A percentile compares a stretch with the other conserved stretches of the same genome.
These are phyloP conservation scores for Dermatophagoides farinae DNA, from an alignment of 1,140 invertebrate species.

Conservation along the genomic window DNA sequence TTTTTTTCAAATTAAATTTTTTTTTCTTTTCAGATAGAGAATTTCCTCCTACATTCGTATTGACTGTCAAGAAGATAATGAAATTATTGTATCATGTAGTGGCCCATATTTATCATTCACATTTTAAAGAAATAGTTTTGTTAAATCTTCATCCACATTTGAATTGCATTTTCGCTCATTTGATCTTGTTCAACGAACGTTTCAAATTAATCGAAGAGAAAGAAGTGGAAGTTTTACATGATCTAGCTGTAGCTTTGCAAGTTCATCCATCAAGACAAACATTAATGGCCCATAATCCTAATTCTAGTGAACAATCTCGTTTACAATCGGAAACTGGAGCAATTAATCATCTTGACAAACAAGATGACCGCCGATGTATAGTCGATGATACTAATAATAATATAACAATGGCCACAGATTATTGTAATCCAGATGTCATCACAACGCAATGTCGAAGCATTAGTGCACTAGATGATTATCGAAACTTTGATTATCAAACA, in stretches of 20 bases:
- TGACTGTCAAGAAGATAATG: slow-evolving; percentile 83
- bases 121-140: slow-evolving; percentile 81
- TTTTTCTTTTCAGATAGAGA: slow-evolving; percentile 51
- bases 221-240: slow-evolving; percentile 80
- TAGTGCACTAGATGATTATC: slow-evolving; percentile 10
- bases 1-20: slow-evolving; percentile 16
- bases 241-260: slow-evolving; percentile 27
- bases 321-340: neutral
- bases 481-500: neutral
- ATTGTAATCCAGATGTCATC: neutral
- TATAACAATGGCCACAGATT: neutral
- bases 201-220: slow-evolving; percentile 83
- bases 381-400: slow-evolving; percentile 4
- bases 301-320: slow-evolving; percentile 13
- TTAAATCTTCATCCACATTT: slow-evolving; percentile 79
- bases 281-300: neutral
- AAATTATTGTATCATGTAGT: slow-evolving; percentile 88
- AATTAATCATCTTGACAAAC: neutral
- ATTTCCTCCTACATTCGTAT: slow-evolving; percentile 82
- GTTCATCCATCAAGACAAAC: slow-evolving; percentile 18
- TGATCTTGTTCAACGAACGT: slow-evolving; percentile 58
- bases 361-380: neutral
- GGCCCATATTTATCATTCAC: slow-evolving; percentile 90
- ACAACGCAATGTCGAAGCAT: slow-evolving; percentile 15
- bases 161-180: slow-evolving; percentile 87